These are phyloP conservation scores for Torymus texanus DNA, from an alignment of 2,888 invertebrate species.

Conservation along the genomic window DNA sequence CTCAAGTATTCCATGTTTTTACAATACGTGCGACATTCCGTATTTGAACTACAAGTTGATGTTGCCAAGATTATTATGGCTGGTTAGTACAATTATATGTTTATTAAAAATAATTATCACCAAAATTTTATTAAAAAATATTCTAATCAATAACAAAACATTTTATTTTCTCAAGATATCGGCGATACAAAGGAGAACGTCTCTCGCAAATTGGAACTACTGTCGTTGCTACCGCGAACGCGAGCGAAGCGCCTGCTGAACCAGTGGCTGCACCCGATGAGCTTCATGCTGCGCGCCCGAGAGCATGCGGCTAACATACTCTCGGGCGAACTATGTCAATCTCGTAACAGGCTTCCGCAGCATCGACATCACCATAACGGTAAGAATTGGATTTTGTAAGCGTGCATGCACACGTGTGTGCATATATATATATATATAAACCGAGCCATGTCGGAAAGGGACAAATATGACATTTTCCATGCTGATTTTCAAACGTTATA, in stretches of 20 bases:
- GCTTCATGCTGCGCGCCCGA: constrained; percentile 85
- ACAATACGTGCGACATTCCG: constrained; percentile 89
- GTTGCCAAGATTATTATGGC: constrained; percentile 90
- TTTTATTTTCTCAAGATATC: constrained; percentile 64
- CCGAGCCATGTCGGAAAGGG: background rate
- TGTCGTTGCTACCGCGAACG: constrained; percentile 85
- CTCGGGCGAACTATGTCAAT: constrained; percentile 79
- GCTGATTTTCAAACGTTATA: constrained; percentile 65
- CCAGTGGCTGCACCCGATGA: constrained; percentile 86
- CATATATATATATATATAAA: background rate
- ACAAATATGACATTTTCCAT: constrained; percentile 17
- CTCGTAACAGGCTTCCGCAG: constrained; percentile 69
- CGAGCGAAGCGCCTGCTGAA: constrained; percentile 86
- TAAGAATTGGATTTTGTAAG: constrained; percentile 47
- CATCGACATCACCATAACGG: constrained; percentile 71
- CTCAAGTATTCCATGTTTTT: constrained; percentile 86
- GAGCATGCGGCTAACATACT: constrained; percentile 89
- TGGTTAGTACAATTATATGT: constrained; percentile 76
- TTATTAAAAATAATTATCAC: background rate
- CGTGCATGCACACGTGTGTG: background rate
- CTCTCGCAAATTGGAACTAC: constrained; percentile 83
- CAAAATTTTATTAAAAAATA: too few relatives aligned
- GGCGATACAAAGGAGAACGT: constrained; percentile 79
- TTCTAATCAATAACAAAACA: too few relatives aligned
- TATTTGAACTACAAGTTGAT: constrained; percentile 91